Base-by-base conservation (phyloP, 35 echinoderm and acorn worm species). In the Ophiothrix spiculata region DNA sequence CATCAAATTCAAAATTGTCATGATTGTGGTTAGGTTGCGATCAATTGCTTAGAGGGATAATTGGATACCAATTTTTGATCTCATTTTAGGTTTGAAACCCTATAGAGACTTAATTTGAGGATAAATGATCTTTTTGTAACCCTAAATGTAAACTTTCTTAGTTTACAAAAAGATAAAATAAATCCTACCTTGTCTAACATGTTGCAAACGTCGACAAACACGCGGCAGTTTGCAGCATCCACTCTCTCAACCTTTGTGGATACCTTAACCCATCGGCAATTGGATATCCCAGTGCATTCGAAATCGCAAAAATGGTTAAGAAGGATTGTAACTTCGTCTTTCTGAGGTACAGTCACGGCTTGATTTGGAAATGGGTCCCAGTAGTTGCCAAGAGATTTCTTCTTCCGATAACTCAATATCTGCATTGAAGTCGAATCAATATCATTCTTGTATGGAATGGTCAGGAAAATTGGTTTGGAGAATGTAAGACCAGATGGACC, bases 401-500 rank as follows among this genome's bases (percentile, higher is more conserved):
- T 69, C 60, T 69, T 69, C 25, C 29, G 60, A n/a, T 69, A 69
- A n/a, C 60, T 28, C 60, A 69, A 6, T 25, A 69, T 69, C 29
- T 10, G 4, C 25, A 69, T 69, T 6, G 8, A n/a, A n/a, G 10
- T 69, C 25, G 60, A n/a, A n/a, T 69, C 25, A 28, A 69, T 25
- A 2, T 69, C 4, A 25, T 25, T 15, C 25, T n/a, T 2, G 29
- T 69, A 69, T 69, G 60, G 60, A 69, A 69, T 69, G 8, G 60
- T 15, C 60, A 69, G 29, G 29, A 69, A n/a, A n/a, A 69, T 25
- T 69, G 60, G 60, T n/a, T 69, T 69, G 16, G 6, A 2, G 23
- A 69, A 69, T 69, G 8, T n/a, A 69, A 69, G 8, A 69, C 60
- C 60, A 69, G 60, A n/a, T 69, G 60, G 60, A 69, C 60, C 60